Conservation (phyloP, 2,797 vertebrate genomes). For the Galagoides demidoff region DNA sequence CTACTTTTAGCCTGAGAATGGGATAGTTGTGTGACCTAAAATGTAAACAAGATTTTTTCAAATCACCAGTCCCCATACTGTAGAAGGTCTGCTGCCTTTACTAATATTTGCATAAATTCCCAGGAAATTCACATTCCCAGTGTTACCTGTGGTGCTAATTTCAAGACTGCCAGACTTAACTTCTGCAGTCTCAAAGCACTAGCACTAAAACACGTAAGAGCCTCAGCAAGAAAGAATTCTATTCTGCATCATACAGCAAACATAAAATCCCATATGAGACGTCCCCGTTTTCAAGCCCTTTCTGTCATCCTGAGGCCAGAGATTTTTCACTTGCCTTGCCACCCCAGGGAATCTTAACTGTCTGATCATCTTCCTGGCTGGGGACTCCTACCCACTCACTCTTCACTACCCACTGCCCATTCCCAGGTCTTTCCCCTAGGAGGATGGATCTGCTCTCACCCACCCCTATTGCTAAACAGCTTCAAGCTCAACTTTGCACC, state of each 20-base stretch:
- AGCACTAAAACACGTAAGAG: not conserved
- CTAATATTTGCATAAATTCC: not conserved
- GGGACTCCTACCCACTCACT: not conserved
- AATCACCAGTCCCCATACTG: not conserved
- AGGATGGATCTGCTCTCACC: not conserved
- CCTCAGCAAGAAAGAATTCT: not conserved
- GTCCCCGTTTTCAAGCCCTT: not conserved
- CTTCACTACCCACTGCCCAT: not conserved
- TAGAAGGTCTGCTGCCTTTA: not conserved
- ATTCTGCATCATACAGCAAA: not conserved
- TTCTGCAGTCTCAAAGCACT: not conserved
- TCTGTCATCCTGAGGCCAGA: not conserved
- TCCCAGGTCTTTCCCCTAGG: not conserved
- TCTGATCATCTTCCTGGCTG: not conserved
- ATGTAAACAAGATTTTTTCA: conserved; percentile 30
- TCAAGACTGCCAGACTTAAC: not conserved
- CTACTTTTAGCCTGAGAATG: not conserved
- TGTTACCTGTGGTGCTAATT: not conserved
- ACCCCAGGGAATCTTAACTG: not conserved
- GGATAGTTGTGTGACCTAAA: not conserved
- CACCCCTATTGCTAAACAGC: not conserved
- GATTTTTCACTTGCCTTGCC: not conserved
- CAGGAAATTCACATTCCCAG: not conserved
- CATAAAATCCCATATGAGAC: not conserved
- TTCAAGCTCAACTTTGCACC: not conserved